Conservation (phyloP, 2,888 invertebrate species). For the Drosophila vallismaia region DNA sequence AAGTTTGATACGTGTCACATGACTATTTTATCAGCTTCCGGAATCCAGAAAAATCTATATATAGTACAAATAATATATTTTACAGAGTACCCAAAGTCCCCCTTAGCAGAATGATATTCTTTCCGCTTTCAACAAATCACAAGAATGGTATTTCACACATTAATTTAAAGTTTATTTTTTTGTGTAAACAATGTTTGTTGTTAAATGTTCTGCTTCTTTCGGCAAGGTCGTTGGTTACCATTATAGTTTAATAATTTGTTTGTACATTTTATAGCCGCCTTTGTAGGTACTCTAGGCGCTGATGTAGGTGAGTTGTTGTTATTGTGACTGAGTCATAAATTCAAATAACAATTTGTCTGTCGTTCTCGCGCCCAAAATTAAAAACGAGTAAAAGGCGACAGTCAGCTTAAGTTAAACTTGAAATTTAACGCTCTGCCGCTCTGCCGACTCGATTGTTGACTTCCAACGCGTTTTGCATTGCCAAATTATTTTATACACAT, state of each 20-base stretch:
- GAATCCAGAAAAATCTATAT: not conserved
- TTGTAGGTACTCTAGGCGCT: too few relatives aligned
- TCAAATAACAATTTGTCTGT: slow-evolving; percentile 26
- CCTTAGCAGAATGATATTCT: not conserved
- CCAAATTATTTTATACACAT: slow-evolving; percentile 48
- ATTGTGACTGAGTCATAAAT: slow-evolving; percentile 50
- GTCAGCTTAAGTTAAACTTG: slow-evolving; percentile 63
- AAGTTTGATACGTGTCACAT: slow-evolving; percentile 26
- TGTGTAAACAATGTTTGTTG: slow-evolving; percentile 15
- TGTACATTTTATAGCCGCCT: slow-evolving; percentile 20
- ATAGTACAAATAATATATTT: too few relatives aligned
- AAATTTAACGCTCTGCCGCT: slow-evolving; percentile 48
- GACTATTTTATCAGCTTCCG: slow-evolving; percentile 36
- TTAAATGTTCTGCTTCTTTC: slow-evolving; percentile 17
- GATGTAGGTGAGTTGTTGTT: slow-evolving; percentile 25
- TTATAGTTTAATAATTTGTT: slow-evolving; percentile 41
- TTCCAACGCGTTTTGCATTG: slow-evolving; percentile 76
- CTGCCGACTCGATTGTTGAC: slow-evolving; percentile 62
- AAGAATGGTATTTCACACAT: slow-evolving; percentile 41
- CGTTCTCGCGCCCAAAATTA: slow-evolving; percentile 38
- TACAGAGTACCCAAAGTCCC: not conserved
- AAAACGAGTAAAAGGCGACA: slow-evolving; percentile 37
- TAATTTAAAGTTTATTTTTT: slow-evolving; percentile 9
- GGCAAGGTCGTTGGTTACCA: slow-evolving; percentile 27
- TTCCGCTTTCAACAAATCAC: slow-evolving; percentile 9